phyloP scores from a whole-genome alignment of 2,113 vertebrate genomes.

The Nerophis ophidion region DNA sequence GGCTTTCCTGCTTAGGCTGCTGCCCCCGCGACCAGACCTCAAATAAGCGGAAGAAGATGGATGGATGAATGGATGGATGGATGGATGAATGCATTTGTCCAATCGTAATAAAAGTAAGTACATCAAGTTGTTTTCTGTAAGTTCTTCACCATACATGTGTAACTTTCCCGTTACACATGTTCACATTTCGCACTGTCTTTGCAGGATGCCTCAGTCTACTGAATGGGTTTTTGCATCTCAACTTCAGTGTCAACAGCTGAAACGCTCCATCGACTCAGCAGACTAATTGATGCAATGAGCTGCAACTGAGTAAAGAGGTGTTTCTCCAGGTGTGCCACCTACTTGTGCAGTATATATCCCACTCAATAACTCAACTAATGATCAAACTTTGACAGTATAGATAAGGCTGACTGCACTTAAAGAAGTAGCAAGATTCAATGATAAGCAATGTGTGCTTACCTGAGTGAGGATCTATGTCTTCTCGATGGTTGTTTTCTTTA shows the following conservation, averaged over 20 bases:
- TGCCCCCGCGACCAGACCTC: too few relatives aligned
- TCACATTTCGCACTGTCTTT: neutral
- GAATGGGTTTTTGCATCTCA: neutral
- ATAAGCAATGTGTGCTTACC: slow-evolving; percentile 27
- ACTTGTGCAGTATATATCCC: neutral
- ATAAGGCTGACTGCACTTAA: neutral
- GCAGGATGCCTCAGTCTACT: neutral
- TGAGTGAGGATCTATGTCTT: slow-evolving; percentile 13
- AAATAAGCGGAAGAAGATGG: too few relatives aligned
- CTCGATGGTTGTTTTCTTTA: slow-evolving; percentile 15
- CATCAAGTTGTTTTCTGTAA: too few relatives aligned
- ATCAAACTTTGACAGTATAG: neutral
- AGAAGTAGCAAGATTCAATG: neutral
- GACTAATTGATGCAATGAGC: neutral
- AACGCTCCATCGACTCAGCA: neutral
- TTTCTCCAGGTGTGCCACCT: too few relatives aligned
- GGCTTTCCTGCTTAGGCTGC: too few relatives aligned
- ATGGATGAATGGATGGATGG: too few relatives aligned
- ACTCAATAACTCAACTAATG: neutral
- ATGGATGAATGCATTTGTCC: too few relatives aligned
- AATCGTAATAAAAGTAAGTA: too few relatives aligned
- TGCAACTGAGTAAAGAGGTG: neutral
- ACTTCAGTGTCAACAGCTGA: neutral
- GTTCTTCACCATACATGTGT: too few relatives aligned
- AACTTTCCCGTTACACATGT: neutral